Conservation (phyloP, 2,888 invertebrate species). For the Sepiola atlantica region DNA sequence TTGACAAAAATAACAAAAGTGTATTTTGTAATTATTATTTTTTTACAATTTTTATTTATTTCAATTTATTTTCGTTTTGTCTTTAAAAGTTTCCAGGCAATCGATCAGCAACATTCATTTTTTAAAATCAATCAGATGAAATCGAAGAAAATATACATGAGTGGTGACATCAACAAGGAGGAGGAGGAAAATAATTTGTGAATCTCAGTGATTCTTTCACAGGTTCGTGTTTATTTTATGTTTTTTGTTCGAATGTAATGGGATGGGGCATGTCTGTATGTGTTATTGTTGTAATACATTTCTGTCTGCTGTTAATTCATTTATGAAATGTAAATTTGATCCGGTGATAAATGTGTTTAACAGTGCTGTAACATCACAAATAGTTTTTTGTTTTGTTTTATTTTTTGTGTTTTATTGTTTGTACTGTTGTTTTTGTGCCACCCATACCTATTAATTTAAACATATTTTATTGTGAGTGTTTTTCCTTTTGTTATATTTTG, state of each 20-base stretch:
- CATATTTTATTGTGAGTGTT: neutral
- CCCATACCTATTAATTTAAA: neutral
- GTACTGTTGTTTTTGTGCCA: neutral
- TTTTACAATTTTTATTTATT: conserved; percentile 21
- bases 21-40: conserved; percentile 12
- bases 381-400: neutral
- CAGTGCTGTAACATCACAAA: conserved; percentile 21
- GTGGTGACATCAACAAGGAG: conserved; percentile 18
- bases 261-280: neutral
- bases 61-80: neutral
- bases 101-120: neutral
- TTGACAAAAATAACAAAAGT: neutral
- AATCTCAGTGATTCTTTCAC: neutral
- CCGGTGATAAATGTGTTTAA: conserved; percentile 6
- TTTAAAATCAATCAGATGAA: conserved; percentile 21
- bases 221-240: neutral
- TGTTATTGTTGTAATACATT: neutral
- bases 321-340: neutral
- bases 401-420: neutral
- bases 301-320: neutral
- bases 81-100: neutral
- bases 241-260: neutral
- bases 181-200: neutral
- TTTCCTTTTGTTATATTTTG: neutral
- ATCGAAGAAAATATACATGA: conserved; percentile 32